Evolutionary conservation across 2,797 vertebrate species (phyloP), one percentile per base, ranked within the genome.

Genomic region (Lerista edwardsae): DNA sequence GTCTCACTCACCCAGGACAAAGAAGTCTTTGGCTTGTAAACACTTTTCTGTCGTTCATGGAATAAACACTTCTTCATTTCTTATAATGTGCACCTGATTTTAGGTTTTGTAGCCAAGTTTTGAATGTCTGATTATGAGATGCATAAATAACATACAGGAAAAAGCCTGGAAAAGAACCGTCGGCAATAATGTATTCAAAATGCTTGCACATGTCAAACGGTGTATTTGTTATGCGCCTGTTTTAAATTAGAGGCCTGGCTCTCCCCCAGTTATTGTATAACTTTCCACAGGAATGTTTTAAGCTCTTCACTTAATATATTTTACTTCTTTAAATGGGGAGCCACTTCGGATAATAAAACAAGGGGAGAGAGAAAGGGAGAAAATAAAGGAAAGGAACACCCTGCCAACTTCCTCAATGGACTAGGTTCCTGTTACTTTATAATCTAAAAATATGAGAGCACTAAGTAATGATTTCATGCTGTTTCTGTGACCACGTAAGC

Each of bases 171-270:
- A 95, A 92, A 90, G 12, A 93, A 91, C 83, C 85, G 90, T 94
- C 93, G 91, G 88, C 94, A 95, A 94, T 86, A 95, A 95, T 92
- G 94, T 93, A 62, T 79, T 93, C 92, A 89, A 93, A 91, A 92
- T 78, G 71, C 84, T 89, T 64, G 41, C 75, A 44, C 71, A 87
- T 88, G 89, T 91, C 41, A 79, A 74, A 82, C 88, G 72, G 94
- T 90, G 92, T 94, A 93, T 92, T 95, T 93, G 92, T 85, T 89
- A 76, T 57, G 79, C 80, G 89, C 92, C 90, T 87, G 59, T 84
- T 93, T 93, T 80, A 92, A 92, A 93, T 93, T 93, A 94, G 83
- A 93, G 94, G 88, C 84, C 91, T 91, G 84, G 81, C 84, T 90
- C 93, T 61, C 86, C 80, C 67, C 88, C 79, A 93, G 92, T 93